These are phyloP conservation scores for Caiman crocodilus DNA, from an alignment of 2,797 vertebrate genomes.

Conservation along the genomic window DNA sequence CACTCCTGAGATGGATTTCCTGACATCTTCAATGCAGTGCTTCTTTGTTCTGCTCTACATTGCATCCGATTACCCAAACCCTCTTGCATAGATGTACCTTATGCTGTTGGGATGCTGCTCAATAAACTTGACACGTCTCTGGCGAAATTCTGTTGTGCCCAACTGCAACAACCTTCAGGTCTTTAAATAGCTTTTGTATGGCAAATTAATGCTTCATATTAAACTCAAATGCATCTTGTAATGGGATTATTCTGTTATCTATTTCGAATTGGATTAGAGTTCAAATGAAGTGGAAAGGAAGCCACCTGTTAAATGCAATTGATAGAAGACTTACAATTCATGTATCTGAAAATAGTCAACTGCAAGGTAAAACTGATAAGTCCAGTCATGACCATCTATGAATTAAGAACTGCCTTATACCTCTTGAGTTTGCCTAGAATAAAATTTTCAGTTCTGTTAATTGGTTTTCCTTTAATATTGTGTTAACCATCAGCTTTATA, in stretches of 20 bases:
- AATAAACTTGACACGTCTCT: not conserved
- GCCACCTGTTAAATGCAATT: not conserved
- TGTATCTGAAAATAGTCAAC: not conserved
- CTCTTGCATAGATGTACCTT: not conserved
- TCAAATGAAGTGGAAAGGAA: not conserved
- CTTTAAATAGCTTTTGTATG: not conserved
- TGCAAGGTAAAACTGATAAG: no score
- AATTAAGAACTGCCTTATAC: not conserved
- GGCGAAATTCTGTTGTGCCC: not conserved
- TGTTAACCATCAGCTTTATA: not conserved
- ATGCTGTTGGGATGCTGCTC: accelerated
- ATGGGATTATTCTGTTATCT: not conserved
- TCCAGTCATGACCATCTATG: not conserved
- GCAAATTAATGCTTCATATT: not conserved
- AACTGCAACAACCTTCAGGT: not conserved
- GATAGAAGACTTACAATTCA: not conserved
- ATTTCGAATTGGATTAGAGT: not conserved
- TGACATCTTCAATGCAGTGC: accelerated
- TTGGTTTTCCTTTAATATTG: not conserved
- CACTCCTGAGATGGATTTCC: not conserved
- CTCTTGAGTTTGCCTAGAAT: not conserved
- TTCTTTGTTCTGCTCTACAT: not conserved
- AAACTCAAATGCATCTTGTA: not conserved
- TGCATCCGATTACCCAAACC: accelerated
- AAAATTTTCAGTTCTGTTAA: not conserved